Base-by-base conservation (phyloP, 2,113 vertebrate genomes). In the Plecturocebus donacophilus region DNA sequence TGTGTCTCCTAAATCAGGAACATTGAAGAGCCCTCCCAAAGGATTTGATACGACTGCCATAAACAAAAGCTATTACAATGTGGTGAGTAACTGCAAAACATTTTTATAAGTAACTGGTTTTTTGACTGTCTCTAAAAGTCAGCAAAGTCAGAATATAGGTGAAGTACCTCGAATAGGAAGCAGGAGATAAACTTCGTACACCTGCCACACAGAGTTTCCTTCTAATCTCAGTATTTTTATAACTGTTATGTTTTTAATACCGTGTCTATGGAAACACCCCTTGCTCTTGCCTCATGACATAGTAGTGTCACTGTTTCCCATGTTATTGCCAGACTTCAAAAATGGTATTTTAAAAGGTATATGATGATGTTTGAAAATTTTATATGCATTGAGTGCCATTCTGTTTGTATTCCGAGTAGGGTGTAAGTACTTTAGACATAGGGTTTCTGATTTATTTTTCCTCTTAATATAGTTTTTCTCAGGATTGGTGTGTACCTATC, bases 61-160 rank as follows among this genome's bases (percentile, higher is more conserved):
- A 97, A 99, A 99, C 99, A 99, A 99, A 99, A 99, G 99, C 9
- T 99, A 99, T 98, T 99, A 99, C 90, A 99, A 99, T 89, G 98
- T 99, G 99, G 99, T 99, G 97, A 99, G 99, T 98, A 94, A 94
- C 27, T 8, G 96, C 79, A 45, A 25, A n/a, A 88, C 8, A 2
- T 1, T 56, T 9, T 75, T 47, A 4, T 1, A 45, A 45, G 0
- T 3, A 8, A 10, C 23, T 42, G 58, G 20, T 10, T 45, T 27
- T 92, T 70, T 56, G 3, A n/a, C 7, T 9, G n/a, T 75, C 19
- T 61, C 3, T 14, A 4, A 49, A 52, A 10, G 32, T n/a, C 12
- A 9, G 38, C 1, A 4, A 2, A 3, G 68, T 4, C n/a, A n/a
- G 58, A 30, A 4, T 4, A 2, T 2, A 35, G 23, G 38, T 8